phyloP scores from a whole-genome alignment of 2,113 vertebrate genomes.

The Vidua chalybeata region DNA sequence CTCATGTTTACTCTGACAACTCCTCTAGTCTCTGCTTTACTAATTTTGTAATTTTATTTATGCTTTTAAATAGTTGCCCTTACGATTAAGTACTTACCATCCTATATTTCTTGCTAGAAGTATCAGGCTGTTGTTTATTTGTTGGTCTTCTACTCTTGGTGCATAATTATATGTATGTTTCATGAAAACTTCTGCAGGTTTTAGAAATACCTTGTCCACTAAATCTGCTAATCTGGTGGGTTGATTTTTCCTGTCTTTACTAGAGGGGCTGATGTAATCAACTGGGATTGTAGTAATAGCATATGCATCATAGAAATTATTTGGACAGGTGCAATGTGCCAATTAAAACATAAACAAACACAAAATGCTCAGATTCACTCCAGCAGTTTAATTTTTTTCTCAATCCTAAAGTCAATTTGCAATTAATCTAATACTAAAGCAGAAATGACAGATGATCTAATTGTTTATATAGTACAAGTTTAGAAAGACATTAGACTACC shows the following conservation, averaged over 20 bases:
- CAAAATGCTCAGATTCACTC: not conserved
- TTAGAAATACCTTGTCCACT: not conserved
- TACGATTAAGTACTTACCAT: not conserved
- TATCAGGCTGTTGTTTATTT: not conserved
- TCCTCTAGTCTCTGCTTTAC: not conserved
- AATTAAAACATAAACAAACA: slow-evolving; percentile 6
- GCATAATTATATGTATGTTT: not conserved
- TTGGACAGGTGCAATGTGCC: not conserved
- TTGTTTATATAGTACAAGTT: slow-evolving; percentile 60
- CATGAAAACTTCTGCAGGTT: not conserved
- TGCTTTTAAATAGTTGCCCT: not conserved
- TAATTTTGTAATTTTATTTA: not conserved
- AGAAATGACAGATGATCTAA: slow-evolving; percentile 56
- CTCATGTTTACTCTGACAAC: not conserved
- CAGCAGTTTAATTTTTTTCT: not conserved
- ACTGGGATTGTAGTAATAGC: not conserved
- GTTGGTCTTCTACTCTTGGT: not conserved
- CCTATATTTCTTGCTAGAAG: not conserved
- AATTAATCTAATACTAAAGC: slow-evolving; percentile 40
- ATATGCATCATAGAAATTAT: not conserved
- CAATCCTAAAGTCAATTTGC: not conserved
- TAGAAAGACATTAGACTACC: slow-evolving; percentile 55
- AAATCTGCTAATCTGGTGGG: not conserved
- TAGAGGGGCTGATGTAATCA: not conserved
- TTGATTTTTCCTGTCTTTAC: not conserved